Evolutionary conservation across 1,140 invertebrate genomes (phyloP), one percentile per base, ranked within the genome.

Genomic region (Zaprionus taronus): DNA sequence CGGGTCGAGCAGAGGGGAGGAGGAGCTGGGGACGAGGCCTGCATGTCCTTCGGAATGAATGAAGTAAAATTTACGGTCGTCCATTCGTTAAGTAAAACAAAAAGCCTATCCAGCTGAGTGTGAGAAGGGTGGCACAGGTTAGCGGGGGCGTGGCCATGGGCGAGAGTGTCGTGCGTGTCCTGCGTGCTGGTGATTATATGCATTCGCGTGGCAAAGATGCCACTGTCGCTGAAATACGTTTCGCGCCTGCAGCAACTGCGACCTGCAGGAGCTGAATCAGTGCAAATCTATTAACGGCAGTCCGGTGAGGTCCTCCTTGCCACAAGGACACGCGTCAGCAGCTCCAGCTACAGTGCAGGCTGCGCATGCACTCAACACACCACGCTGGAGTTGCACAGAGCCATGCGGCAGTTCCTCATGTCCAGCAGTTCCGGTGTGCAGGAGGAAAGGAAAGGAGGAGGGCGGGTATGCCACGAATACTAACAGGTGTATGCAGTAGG

Each of bases 61-160:
- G 81, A 83, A 87, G 84, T 89, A 72, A 81, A 87, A 89, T 89
- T 89, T 89, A 89, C 84, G 81, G 69, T 73, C 71, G 60, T 38
- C 72, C 76, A 77, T 80, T 80, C 70, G 72, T 49, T 64, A 76
- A 80, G 77, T 71, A 83, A 87, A 89, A 83, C 70, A 72, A 81
- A 64, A 65, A 82, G 71, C 47, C 44, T 66, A 41, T 26, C 66
- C 34, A 36, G 31, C 51, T 41, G 28, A 38, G 58, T n/a, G 47
- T 49, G 66, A 24, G 2, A 17, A 7, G 5, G 53, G 1, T 7
- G n/a, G 49, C 5, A 11, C 41, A 47, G n/a, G 44, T 28, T 12
- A 53, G 55, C 24, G n/a, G 22, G 55, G 55, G 24, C 55, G 53
- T 47, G 53, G 53, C 9, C 31, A 20, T 44, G 73, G 38, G 28